Percentiles rank a stretch among this genome's conserved stretches.
Conservation (phyloP, 2,797 vertebrate genomes). For the Aplochiton taeniatus region DNA sequence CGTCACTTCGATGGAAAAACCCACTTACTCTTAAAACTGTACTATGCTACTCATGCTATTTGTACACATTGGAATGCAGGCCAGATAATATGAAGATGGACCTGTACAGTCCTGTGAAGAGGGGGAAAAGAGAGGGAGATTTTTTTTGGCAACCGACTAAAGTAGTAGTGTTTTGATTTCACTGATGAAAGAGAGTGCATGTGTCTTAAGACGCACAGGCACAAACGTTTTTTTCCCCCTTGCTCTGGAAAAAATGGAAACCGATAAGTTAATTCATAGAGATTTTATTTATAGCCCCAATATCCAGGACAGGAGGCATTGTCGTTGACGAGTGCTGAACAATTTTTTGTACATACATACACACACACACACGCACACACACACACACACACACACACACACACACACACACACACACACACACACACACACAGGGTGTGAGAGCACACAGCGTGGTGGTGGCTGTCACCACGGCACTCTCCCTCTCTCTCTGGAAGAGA, state of each 20-base stretch:
- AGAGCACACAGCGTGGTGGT: slow-evolving; percentile 20
- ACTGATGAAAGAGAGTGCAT: too few relatives aligned
- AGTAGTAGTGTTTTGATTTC: too few relatives aligned
- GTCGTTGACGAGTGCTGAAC: background rate
- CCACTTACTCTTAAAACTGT: background rate
- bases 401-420: background rate
- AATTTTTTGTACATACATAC: background rate
- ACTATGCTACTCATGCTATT: background rate
- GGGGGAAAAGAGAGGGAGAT: too few relatives aligned
- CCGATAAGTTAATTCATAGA: background rate
- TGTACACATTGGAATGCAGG: background rate
- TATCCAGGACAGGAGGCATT: background rate
- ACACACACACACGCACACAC: background rate
- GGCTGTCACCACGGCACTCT: slow-evolving; percentile 19
- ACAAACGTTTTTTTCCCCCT: background rate
- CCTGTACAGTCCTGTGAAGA: too few relatives aligned
- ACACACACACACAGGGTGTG: slow-evolving; percentile 19
- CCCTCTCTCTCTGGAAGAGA: slow-evolving; percentile 24
- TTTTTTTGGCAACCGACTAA: too few relatives aligned
- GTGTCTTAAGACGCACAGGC: too few relatives aligned
- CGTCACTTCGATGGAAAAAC: background rate
- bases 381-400: background rate
- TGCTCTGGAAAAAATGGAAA: background rate
- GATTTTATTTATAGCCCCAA: background rate
- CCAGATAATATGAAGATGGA: background rate